Conservation (phyloP, 2,888 invertebrate genomes). For the Acrobasis suavella region DNA sequence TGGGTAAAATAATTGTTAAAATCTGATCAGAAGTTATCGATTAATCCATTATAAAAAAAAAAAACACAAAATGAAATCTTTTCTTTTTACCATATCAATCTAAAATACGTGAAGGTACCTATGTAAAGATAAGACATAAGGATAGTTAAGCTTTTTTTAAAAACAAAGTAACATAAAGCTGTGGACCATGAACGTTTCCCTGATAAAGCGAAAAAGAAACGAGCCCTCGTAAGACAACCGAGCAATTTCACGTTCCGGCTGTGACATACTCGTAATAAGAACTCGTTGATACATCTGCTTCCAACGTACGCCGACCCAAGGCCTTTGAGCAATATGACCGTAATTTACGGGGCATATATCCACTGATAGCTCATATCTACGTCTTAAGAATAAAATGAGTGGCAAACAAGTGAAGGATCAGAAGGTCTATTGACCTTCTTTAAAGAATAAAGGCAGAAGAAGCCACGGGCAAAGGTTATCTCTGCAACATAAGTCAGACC, state of each 20-base stretch:
- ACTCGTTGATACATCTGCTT: conserved; percentile 17
- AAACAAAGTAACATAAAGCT: too few relatives aligned
- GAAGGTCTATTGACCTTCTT: too few relatives aligned
- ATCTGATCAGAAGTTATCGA: too few relatives aligned
- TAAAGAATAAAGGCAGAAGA: background rate
- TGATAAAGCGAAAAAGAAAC: background rate
- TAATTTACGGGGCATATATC: conserved; percentile 12
- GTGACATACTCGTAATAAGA: conserved; percentile 6
- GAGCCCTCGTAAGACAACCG: conserved; percentile 1
- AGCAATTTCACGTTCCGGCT: conserved; percentile 3
- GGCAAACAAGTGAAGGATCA: background rate
- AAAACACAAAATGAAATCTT: too few relatives aligned
- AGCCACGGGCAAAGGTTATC: too few relatives aligned
- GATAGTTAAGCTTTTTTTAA: too few relatives aligned
- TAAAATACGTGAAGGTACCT: too few relatives aligned
- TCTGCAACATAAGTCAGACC: too few relatives aligned
- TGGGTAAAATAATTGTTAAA: too few relatives aligned
- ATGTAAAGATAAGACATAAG: too few relatives aligned
- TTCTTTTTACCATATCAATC: too few relatives aligned
- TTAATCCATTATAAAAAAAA: too few relatives aligned
- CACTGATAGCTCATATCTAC: background rate
- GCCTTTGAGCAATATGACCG: conserved; percentile 13
- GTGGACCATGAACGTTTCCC: background rate
- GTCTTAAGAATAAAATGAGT: background rate
- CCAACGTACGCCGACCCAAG: background rate